These are phyloP conservation scores for Elanoides forficatus DNA, from an alignment of 2,113 vertebrate species.

Conservation along the genomic window DNA sequence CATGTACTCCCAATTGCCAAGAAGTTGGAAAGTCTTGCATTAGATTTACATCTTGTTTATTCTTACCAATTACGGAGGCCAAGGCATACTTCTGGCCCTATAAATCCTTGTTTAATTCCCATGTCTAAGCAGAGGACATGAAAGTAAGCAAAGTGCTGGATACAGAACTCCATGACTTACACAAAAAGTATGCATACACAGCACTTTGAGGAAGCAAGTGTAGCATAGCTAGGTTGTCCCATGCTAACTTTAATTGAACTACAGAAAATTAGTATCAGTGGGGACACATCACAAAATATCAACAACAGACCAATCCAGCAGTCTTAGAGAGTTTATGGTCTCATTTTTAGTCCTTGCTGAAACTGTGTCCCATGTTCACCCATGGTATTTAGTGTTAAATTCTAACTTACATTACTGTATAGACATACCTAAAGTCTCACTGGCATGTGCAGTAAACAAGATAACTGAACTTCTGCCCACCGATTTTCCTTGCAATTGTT, in stretches of 20 bases:
- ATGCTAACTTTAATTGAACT: neutral
- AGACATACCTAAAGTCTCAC: neutral
- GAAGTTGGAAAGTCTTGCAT: neutral
- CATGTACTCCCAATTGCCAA: neutral
- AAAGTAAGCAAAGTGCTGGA: slow-evolving; percentile 12
- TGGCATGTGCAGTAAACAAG: neutral
- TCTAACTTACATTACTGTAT: neutral
- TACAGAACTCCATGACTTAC: neutral
- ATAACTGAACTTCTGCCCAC: neutral
- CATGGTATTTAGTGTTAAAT: neutral
- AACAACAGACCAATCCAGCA: neutral
- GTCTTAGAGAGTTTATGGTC: neutral
- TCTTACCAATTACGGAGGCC: neutral
- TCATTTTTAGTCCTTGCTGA: neutral
- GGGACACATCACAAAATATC: neutral
- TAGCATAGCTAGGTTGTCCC: neutral
- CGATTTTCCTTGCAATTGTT: neutral
- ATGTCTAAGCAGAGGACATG: neutral
- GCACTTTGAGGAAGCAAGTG: neutral
- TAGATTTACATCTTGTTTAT: slow-evolving; percentile 37
- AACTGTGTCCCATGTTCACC: neutral
- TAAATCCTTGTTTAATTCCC: neutral
- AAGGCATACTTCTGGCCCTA: neutral
- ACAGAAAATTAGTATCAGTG: neutral
- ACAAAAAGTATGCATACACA: neutral